Evolutionary conservation across 2,113 vertebrate species (phyloP), one percentile per base, ranked within the genome.

Genomic region (Ceyx melanurus): DNA sequence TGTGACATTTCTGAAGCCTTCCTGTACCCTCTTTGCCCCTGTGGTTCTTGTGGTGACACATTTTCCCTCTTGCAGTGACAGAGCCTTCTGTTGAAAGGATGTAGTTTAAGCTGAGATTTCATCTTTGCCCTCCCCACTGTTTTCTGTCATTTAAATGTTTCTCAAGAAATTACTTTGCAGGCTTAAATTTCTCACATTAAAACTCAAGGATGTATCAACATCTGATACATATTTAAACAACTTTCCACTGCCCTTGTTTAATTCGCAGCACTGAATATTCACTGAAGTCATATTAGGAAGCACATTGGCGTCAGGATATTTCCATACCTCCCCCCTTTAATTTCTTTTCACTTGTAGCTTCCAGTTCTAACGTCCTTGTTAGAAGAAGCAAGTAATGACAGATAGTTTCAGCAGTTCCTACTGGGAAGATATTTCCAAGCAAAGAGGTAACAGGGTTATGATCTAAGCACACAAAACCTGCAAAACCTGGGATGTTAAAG

Each of bases 201-300:
- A 81, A 64, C 18, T 19, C 2, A 5, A 60, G 9, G 2, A 15
- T 68, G 28, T 53, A 58, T 42, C 58, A 58, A 40, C 51, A 82
- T 79, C 67, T 92, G 83, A 90, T 90, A 70, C 58, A 66, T 73
- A 85, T 82, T 92, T 66, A 90, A 92, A 82, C 65, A 89, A 76
- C 71, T 91, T 96, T 85, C 86, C 60, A 70, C 26, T 66, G 92
- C 13, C 84, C 58, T 89, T 95, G 66, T 92, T 96, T 92, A 94
- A 85, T 82, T 85, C 46, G 43, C 13, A 70, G 54, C 12, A 57
- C 58, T 87, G 62, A 95, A 66, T 87, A 82, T 87, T 89, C 46
- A 66, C 89, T 51, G 60, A 92, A 90, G 33, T 12, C n/a, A 90
- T 89, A 89, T 90, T 73, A 66, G 29, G 46, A 87, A 75, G 42